Conservation (phyloP, 2,888 invertebrate species). For the Folsomia candida region DNA sequence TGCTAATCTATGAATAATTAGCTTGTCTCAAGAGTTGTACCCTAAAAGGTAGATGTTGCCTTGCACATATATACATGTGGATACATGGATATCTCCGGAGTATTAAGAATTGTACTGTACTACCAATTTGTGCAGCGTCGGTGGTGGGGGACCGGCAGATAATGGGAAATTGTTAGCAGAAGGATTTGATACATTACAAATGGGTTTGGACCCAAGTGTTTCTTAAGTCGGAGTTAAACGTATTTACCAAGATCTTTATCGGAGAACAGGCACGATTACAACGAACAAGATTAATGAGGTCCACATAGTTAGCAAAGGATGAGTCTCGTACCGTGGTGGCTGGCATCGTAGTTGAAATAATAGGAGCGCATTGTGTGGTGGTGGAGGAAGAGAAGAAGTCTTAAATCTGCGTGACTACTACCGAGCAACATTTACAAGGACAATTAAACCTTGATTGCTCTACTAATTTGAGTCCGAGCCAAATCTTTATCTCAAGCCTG, state of each 20-base stretch:
- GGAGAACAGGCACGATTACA: slow-evolving; percentile 3
- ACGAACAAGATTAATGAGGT: slow-evolving; percentile 1
- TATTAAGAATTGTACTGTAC: too few relatives aligned
- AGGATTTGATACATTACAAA: not conserved
- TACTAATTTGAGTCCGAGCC: slow-evolving; percentile 51
- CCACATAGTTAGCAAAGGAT: not conserved
- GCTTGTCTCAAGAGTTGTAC: not conserved
- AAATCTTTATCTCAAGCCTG: slow-evolving; percentile 47
- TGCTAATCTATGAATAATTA: not conserved
- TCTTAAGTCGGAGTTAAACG: not conserved
- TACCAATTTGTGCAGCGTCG: too few relatives aligned
- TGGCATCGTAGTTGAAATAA: not conserved
- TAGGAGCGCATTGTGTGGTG: slow-evolving; percentile 22
- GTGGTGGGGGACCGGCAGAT: too few relatives aligned
- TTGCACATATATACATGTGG: too few relatives aligned
- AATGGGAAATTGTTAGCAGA: not conserved
- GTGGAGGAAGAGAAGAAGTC: slow-evolving; percentile 7
- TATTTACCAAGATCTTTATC: slow-evolving; percentile 8
- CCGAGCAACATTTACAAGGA: slow-evolving; percentile 50
- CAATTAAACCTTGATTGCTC: slow-evolving; percentile 52
- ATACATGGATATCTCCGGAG: too few relatives aligned
- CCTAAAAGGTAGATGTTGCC: too few relatives aligned
- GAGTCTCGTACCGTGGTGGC: not conserved
- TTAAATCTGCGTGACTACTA: slow-evolving; percentile 48
- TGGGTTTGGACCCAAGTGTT: not conserved